Base-by-base conservation (phyloP, 2,113 vertebrate species). In the Festucalex cinctus region DNA sequence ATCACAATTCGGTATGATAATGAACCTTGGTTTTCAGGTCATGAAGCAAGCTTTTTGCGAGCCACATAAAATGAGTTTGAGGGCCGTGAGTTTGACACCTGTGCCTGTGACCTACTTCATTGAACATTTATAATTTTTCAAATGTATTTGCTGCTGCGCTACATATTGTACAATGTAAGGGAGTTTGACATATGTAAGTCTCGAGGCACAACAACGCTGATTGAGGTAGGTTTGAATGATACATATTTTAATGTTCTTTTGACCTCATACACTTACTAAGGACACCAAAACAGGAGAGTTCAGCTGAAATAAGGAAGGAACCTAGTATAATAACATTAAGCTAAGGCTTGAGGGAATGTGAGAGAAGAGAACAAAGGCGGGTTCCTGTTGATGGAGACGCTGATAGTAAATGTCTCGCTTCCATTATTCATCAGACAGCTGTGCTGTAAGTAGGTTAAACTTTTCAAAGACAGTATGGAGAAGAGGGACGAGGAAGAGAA, bases 361-460 rank as follows among this genome's bases (percentile, higher is more conserved):
- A 65, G 66, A 13, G 65, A 66, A 68, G 65, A 26, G 17, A 66
- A 61, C 73, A 86, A 84, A 85, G 74, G 43, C 17, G 51, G 61
- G 67, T 81, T 84, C 78, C 81, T 73, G 85, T 74, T 83, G 75
- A 79, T 78, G 74, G 77, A 82, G 77, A 80, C 39, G 69, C 68
- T 75, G 81, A 76, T 84, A 84, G 78, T 83, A 84, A 80, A 78
- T 39, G 69, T 85, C 76, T 74, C 76, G 80, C 71, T 63, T 88
- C 76, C 83, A 88, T 88, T 88, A 88, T 88, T 88, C 74, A 88
- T 85, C 80, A 79, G 70, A 80, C 85, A 83, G 82, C 83, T 87
- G 82, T 82, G 63, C 71, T 66, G 53, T 82, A 88, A 87, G 82
- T 85, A 85, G 87, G 85, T 88, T 88, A 84, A 71, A 84, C 80